phyloP scores from a whole-genome alignment of 2,797 vertebrate species.

The Hozukius guyotensis region DNA sequence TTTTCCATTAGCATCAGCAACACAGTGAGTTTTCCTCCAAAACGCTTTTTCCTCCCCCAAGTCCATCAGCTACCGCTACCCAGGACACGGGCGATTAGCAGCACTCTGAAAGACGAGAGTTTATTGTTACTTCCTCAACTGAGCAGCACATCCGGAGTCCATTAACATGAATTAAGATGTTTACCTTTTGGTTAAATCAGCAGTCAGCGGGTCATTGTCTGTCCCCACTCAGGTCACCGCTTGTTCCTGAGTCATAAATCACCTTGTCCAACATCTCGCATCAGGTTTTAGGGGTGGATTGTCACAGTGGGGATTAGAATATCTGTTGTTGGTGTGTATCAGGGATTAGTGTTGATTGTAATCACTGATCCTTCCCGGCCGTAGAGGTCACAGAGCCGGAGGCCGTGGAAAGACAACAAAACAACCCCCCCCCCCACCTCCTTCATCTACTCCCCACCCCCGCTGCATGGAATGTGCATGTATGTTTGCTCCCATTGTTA shows the following conservation, averaged over 20 bases:
- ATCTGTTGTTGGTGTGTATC: slow-evolving; percentile 37
- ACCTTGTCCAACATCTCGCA: slow-evolving; percentile 36
- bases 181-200: slow-evolving; percentile 51
- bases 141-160: slow-evolving; percentile 50
- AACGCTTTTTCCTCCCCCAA: neutral
- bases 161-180: slow-evolving; percentile 68
- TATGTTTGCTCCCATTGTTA: slow-evolving; percentile 48
- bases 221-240: slow-evolving; percentile 53
- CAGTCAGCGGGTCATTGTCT: slow-evolving; percentile 55
- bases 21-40: slow-evolving; percentile 25
- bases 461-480: slow-evolving; percentile 62
- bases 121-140: slow-evolving; percentile 54
- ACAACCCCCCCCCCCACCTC: slow-evolving; percentile 28
- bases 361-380: slow-evolving; percentile 53
- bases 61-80: slow-evolving; percentile 12
- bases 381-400: slow-evolving; percentile 54
- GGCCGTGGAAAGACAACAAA: slow-evolving; percentile 56
- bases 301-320: slow-evolving; percentile 34
- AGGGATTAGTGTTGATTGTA: slow-evolving; percentile 63
- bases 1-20: too few species aligned
- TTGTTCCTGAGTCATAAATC: slow-evolving; percentile 64
- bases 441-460: slow-evolving; percentile 39
- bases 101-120: slow-evolving; percentile 31
- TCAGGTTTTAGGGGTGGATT: slow-evolving; percentile 5
- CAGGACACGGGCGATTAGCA: slow-evolving; percentile 23